Conservation (phyloP, 2,888 invertebrate genomes). For the Bedellia somnulentella region DNA sequence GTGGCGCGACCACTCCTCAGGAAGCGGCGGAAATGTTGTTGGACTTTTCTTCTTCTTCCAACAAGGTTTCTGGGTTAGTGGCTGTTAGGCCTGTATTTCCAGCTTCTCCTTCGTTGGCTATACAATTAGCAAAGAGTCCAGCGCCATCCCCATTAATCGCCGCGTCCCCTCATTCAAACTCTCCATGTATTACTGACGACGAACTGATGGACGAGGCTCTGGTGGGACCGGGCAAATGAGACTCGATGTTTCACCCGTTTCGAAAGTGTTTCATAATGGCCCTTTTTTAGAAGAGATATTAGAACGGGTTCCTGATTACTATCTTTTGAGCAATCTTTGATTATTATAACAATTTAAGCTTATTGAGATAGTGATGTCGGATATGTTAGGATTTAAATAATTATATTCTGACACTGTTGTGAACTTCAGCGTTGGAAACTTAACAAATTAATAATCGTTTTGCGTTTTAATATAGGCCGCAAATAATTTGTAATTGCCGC, state of each 20-base stretch:
- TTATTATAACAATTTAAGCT: too few species aligned
- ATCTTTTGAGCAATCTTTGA: too few species aligned
- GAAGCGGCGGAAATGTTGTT: conserved; percentile 67
- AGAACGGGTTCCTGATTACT: too few species aligned
- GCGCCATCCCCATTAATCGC: conserved; percentile 70
- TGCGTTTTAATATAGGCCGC: too few species aligned
- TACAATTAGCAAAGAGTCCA: conserved; percentile 78
- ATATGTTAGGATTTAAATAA: too few species aligned
- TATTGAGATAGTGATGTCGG: too few species aligned
- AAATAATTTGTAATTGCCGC: too few species aligned
- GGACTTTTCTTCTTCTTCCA: conserved; percentile 66
- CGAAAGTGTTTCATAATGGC: neutral
- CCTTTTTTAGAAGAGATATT: too few species aligned
- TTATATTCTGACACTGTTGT: too few species aligned
- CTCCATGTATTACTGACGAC: conserved; percentile 84
- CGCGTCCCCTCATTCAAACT: conserved; percentile 70
- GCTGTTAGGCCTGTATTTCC: conserved; percentile 61
- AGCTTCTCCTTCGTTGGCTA: conserved; percentile 69
- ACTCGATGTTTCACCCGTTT: conserved; percentile 3
- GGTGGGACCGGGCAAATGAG: conserved; percentile 75
- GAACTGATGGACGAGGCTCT: conserved; percentile 89
- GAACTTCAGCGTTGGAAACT: too few species aligned
- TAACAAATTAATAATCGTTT: too few species aligned
- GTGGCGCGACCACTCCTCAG: conserved; percentile 53
- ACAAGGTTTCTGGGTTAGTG: conserved; percentile 53